Base-by-base conservation (phyloP, 2,888 invertebrate genomes). In the Andrena dorsata region DNA sequence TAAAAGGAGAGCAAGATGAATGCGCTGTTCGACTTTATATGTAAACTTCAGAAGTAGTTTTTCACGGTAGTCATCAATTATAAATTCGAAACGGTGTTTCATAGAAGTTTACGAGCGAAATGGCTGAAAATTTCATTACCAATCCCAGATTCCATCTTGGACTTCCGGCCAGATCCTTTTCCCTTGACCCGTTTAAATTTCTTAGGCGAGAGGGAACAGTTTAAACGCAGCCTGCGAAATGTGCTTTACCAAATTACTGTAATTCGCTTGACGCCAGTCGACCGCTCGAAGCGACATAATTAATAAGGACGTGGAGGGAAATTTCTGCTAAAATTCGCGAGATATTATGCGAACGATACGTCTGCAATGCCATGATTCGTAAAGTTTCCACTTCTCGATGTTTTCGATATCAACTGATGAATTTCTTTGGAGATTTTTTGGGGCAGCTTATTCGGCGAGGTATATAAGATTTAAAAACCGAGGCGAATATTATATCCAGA, bases 321-420 rank as follows among this genome's bases (percentile, higher is more conserved):
- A 61, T 69, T 72, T 56, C 26, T 53, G 23, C 6, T 6, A 16
- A 78, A 56, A 41, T 58, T 71, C 32, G 30, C 16, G 23, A 49
- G 61, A 71, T 20, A 53, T 30, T 76, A 56, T 68, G 65, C 20
- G 41, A 72, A 69, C 35, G 49, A 53, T 68, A 70, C 56, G 28
- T 65, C 35, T 78, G 23, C 56, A 51, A 76, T 20, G 64, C 32
- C 32, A 47, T 76, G 69, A 84, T 30, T 73, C 51, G 28, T 81
- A 72, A 75, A 60, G 63, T 58, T 70, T 75, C 53, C 53, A 63
- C 23, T 2, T 13, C 6, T 47, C 26, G 51, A 32, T 26, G 35
- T 10, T n/a, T 41, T 51, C 32, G 47, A 68, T 28, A 26, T 16
- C 53, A 56, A 61, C 32, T 61, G 23, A 4, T 16, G 41, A 68